phyloP scores from a whole-genome alignment of 2,797 vertebrate species.

The Acanthiza pusilla region DNA sequence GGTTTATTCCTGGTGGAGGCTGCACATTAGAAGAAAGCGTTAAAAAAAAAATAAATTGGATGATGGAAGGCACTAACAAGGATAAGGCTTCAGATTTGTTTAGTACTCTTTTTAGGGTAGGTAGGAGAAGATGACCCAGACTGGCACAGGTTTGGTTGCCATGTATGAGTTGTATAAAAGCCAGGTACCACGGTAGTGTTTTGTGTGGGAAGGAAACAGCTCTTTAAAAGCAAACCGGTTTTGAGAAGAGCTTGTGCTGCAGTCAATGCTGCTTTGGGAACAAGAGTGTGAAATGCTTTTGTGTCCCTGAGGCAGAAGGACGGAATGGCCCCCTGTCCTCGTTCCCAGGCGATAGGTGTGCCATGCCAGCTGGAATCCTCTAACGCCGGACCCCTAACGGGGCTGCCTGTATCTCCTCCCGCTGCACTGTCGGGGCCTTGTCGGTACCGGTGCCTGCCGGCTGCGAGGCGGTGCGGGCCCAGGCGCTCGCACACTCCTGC shows the following conservation, averaged over 20 bases:
- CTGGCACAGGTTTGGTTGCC: rapidly evolving
- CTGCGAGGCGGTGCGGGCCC: neutral
- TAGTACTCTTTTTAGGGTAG: neutral
- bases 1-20: neutral
- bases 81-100: neutral
- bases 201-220: neutral
- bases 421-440: neutral
- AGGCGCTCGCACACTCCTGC: neutral
- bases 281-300: rapidly evolving
- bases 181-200: neutral
- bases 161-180: rapidly evolving
- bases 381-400: rapidly evolving
- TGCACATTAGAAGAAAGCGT: neutral
- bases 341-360: rapidly evolving
- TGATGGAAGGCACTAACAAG: neutral
- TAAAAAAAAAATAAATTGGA: no score
- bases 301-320: neutral
- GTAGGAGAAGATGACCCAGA: neutral
- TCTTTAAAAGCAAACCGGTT: neutral
- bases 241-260: neutral
- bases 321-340: rapidly evolving
- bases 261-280: neutral
- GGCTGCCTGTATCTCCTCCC: neutral
- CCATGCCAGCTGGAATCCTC: rapidly evolving
- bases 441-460: neutral